These are phyloP conservation scores for Dinothrombium tinctorium DNA, from an alignment of 1,140 invertebrate species.

Conservation along the genomic window DNA sequence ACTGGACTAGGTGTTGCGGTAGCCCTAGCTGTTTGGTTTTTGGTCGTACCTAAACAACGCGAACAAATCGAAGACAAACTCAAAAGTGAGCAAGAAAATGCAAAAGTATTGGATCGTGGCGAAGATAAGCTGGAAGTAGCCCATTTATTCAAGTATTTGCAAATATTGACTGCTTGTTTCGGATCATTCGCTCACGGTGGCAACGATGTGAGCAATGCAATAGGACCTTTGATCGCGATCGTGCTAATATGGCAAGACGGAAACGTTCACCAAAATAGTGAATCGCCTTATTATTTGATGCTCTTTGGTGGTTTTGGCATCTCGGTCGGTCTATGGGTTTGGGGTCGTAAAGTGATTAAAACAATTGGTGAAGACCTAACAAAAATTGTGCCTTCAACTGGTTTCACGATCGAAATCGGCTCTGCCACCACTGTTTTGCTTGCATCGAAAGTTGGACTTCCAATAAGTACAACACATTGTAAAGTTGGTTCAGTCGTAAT, in stretches of 20 bases:
- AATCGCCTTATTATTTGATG: slow-evolving; percentile 71
- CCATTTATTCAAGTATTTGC: slow-evolving; percentile 72
- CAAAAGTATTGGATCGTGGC: background rate
- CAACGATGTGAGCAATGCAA: slow-evolving; percentile 90
- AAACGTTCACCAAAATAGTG: slow-evolving; percentile 36
- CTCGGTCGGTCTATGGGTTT: slow-evolving; percentile 78
- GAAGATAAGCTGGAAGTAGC: slow-evolving; percentile 34
- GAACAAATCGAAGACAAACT: slow-evolving; percentile 5
- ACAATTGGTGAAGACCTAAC: slow-evolving; percentile 91
- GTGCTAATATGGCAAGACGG: slow-evolving; percentile 47
- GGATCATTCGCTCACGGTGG: slow-evolving; percentile 95
- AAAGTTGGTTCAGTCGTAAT: slow-evolving; percentile 92
- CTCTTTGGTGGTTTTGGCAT: slow-evolving; percentile 88
- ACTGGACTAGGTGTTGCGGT: slow-evolving; percentile 37
- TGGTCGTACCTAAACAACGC: slow-evolving; percentile 42
- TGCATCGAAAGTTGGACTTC: slow-evolving; percentile 83
- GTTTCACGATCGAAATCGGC: slow-evolving; percentile 85
- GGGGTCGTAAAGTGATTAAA: slow-evolving; percentile 81
- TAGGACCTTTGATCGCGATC: slow-evolving; percentile 80
- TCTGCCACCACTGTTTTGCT: slow-evolving; percentile 81
- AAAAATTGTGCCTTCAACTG: slow-evolving; percentile 82
- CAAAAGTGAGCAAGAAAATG: background rate
- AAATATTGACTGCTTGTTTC: slow-evolving; percentile 86
- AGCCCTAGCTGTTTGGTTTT: slow-evolving; percentile 41
- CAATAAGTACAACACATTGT: slow-evolving; percentile 96